phyloP scores from a whole-genome alignment of 2,797 vertebrate species.

The Sphenopsis melanotis region DNA sequence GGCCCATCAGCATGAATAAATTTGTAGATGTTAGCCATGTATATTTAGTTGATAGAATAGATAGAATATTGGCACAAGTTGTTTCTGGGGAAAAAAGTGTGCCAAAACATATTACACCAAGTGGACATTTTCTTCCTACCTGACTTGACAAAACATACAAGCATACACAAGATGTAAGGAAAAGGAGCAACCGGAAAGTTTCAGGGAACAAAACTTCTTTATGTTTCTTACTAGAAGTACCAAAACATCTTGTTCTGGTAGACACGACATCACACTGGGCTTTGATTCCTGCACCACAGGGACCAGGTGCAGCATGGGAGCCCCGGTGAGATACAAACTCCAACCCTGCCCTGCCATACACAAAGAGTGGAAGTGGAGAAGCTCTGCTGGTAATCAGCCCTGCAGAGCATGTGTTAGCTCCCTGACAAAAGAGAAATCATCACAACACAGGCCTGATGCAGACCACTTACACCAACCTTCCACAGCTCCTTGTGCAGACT shows the following conservation, averaged over 20 bases:
- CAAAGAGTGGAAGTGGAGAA: not conserved
- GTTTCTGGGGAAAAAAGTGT: constrained; percentile 28
- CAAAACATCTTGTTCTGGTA: not conserved
- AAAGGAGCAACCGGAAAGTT: not conserved
- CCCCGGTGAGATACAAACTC: not conserved
- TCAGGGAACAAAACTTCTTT: not conserved
- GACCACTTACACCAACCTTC: not conserved
- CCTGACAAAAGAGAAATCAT: not conserved
- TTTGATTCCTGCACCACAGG: not conserved
- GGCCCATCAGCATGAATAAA: not conserved
- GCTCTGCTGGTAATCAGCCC: not conserved
- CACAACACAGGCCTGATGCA: not conserved
- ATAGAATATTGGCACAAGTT: constrained; percentile 9
- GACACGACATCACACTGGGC: not conserved
- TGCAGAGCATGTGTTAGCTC: not conserved
- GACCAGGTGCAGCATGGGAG: fast-evolving
- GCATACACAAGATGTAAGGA: not conserved
- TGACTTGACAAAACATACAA: not conserved
- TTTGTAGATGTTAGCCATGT: not conserved
- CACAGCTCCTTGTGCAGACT: not conserved
- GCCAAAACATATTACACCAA: not conserved
- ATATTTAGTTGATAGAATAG: constrained; percentile 21
- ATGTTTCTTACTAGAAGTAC: not conserved
- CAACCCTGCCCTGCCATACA: not conserved
- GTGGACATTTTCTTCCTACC: not conserved